A percentile compares a stretch with the other conserved stretches of the same genome.
These are phyloP conservation scores for Patella depressa DNA, from an alignment of 2,888 invertebrate genomes.

Conservation along the genomic window DNA sequence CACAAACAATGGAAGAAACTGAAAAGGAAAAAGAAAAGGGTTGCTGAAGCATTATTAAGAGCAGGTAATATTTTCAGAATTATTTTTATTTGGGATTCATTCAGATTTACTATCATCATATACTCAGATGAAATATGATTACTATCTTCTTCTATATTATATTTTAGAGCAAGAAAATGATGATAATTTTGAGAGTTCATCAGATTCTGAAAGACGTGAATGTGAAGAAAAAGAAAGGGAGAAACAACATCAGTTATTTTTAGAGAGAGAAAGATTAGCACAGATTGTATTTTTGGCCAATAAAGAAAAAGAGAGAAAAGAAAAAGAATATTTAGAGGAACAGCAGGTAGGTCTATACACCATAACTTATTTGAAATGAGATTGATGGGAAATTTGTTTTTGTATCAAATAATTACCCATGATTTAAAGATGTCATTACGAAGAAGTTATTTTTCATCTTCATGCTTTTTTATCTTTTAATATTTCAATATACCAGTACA, in stretches of 20 bases:
- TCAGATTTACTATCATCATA: too few relatives aligned
- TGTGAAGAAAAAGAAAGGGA: slow-evolving; percentile 23
- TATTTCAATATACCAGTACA: too few relatives aligned
- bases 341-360: slow-evolving; percentile 50
- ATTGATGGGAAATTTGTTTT: too few relatives aligned
- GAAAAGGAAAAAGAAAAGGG: slow-evolving; percentile 22
- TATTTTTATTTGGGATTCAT: too few relatives aligned
- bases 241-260: slow-evolving; percentile 58
- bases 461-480: too few relatives aligned
- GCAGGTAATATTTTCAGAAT: too few relatives aligned
- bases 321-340: slow-evolving; percentile 55
- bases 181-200: not conserved
- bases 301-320: slow-evolving; percentile 58
- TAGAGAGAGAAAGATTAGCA: slow-evolving; percentile 58
- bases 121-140: too few relatives aligned
- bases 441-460: too few relatives aligned
- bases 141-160: not conserved
- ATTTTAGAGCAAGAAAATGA: not conserved
- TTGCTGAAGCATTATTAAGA: too few relatives aligned
- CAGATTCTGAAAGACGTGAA: not conserved
- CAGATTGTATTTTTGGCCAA: slow-evolving; percentile 51
- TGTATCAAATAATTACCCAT: too few relatives aligned
- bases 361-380: too few relatives aligned
- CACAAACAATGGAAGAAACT: slow-evolving; percentile 29
- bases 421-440: too few relatives aligned